Conservation (phyloP, 2,113 vertebrate species). For the Plecotus auritus region DNA sequence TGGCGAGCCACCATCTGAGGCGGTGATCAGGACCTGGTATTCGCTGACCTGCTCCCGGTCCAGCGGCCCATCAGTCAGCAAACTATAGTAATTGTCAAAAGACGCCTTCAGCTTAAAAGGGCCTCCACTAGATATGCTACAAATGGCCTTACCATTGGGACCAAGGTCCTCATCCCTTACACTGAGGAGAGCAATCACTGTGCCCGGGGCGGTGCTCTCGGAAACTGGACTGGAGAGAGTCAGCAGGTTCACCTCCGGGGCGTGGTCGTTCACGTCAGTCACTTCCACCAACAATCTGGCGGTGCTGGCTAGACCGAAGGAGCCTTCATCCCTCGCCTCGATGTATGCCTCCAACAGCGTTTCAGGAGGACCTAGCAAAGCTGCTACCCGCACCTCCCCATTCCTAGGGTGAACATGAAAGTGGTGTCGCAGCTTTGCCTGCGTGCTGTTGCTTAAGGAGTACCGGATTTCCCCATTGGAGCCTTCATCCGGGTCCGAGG, state of each 20-base stretch:
- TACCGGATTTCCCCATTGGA: slow-evolving; percentile 81
- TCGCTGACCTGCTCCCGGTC: slow-evolving; percentile 82
- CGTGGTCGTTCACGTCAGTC: slow-evolving; percentile 88
- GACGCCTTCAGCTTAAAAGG: slow-evolving; percentile 88
- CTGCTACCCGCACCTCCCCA: slow-evolving; percentile 82
- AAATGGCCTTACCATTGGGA: slow-evolving; percentile 82
- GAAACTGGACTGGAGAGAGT: slow-evolving; percentile 81
- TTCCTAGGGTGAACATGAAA: slow-evolving; percentile 81
- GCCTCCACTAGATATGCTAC: slow-evolving; percentile 71
- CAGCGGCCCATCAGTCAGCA: slow-evolving; percentile 82
- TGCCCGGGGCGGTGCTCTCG: slow-evolving; percentile 82
- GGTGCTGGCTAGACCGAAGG: slow-evolving; percentile 86
- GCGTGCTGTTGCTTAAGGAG: slow-evolving; percentile 83
- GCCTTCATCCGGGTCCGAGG: slow-evolving; percentile 83
- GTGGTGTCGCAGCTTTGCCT: slow-evolving; percentile 72
- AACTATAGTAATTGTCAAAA: slow-evolving; percentile 87
- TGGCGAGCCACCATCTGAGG: slow-evolving; percentile 85
- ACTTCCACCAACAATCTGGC: slow-evolving; percentile 88
- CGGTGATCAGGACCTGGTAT: slow-evolving; percentile 84
- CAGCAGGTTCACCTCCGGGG: slow-evolving; percentile 84
- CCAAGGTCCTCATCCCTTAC: slow-evolving; percentile 86
- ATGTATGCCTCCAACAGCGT: slow-evolving; percentile 87
- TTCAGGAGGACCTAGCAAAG: slow-evolving; percentile 78
- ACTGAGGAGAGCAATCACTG: slow-evolving; percentile 85
- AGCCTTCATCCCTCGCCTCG: slow-evolving; percentile 90